Percentiles rank a stretch among this genome's conserved stretches.
Conservation (phyloP, 2,113 vertebrate genomes). For the Apodemus sylvaticus region DNA sequence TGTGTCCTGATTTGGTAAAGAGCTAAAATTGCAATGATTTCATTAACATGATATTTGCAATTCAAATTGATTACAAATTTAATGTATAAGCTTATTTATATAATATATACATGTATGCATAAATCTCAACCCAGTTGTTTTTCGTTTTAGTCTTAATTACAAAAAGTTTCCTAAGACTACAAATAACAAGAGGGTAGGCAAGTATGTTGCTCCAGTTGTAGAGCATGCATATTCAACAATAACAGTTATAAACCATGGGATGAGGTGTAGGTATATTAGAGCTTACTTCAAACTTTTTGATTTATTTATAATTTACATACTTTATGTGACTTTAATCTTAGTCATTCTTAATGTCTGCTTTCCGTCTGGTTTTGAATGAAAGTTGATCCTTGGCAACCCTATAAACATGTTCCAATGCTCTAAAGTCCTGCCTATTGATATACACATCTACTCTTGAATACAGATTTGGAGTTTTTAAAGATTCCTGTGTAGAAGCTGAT, state of each 20-base stretch:
- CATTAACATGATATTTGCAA: conserved; percentile 43
- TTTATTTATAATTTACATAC: neutral
- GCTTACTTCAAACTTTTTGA: neutral
- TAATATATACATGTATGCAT: neutral
- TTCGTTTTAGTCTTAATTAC: neutral
- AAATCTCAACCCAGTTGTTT: neutral
- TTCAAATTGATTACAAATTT: conserved; percentile 52
- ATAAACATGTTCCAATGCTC: neutral
- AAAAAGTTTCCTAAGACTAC: neutral
- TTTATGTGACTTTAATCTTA: neutral
- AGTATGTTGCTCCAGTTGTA: neutral
- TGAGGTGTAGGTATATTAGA: neutral
- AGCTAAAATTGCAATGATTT: conserved; percentile 32
- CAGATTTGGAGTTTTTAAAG: neutral
- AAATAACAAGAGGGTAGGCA: neutral
- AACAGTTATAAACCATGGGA: neutral
- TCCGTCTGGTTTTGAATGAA: neutral
- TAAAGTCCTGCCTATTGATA: neutral
- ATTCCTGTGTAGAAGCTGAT: neutral
- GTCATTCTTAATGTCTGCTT: conserved; percentile 29
- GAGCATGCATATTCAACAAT: neutral
- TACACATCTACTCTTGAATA: neutral
- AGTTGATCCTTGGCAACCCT: neutral
- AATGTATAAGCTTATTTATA: conserved; percentile 4
- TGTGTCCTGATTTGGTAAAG: neutral